Conservation (phyloP, 2,797 vertebrate genomes). For the Smutsia gigantea region DNA sequence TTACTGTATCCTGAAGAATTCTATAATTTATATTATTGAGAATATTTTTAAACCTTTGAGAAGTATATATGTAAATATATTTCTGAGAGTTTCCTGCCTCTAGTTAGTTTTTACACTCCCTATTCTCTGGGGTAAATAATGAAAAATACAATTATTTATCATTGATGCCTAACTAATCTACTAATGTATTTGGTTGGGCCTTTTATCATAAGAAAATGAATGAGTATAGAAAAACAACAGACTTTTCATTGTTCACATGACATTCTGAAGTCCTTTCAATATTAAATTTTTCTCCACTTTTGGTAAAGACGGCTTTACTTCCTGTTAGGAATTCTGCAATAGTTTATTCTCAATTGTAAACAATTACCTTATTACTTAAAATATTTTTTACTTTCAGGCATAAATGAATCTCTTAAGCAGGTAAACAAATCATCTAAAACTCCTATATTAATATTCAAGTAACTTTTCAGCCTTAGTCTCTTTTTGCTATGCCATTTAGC, state of each 20-base stretch:
- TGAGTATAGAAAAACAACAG: not conserved
- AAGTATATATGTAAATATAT: conserved; percentile 9
- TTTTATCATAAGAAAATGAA: not conserved
- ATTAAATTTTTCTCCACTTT: not conserved
- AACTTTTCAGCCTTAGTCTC: not conserved
- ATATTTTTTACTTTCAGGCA: not conserved
- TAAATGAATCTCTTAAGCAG: conserved; percentile 16
- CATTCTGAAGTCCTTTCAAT: not conserved
- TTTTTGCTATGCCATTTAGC: not conserved
- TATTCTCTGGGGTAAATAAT: not conserved
- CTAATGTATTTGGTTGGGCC: not conserved
- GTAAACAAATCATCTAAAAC: not conserved
- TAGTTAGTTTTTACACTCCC: not conserved
- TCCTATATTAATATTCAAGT: not conserved
- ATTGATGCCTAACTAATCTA: not conserved
- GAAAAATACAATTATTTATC: not conserved
- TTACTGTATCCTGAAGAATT: not conserved
- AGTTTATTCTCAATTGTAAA: conserved; percentile 2
- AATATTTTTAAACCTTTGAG: not conserved
- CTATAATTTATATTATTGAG: not conserved
- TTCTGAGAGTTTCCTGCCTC: not conserved
- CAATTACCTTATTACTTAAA: conserved; percentile 16
- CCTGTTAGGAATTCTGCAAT: not conserved
- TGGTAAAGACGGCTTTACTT: not conserved
- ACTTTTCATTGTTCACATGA: not conserved